Evolutionary conservation across 2,797 vertebrate genomes (phyloP).

Genomic region (Crocodylus rhombifer): DNA sequence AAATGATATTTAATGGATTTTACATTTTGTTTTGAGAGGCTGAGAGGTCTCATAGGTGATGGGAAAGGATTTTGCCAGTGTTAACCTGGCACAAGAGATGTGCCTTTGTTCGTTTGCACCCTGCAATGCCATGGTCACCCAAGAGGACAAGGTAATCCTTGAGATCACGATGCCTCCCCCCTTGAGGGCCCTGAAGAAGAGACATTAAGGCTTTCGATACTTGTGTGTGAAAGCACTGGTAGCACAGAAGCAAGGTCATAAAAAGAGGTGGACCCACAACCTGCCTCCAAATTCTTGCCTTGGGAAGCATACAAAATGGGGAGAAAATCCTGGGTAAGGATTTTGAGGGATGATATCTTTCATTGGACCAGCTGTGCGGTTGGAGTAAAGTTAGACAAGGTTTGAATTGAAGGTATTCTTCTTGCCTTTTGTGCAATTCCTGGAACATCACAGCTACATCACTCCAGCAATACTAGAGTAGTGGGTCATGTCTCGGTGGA

Average conservation of each 20-base stretch:
- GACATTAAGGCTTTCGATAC: background rate
- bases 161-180: background rate
- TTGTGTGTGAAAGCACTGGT: background rate
- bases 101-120: background rate
- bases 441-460: too few relatives aligned
- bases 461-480: too few relatives aligned
- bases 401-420: too few relatives aligned
- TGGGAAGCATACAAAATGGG: too few relatives aligned
- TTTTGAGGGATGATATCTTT: too few relatives aligned
- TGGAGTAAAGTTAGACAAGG: too few relatives aligned
- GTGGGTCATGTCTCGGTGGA: too few relatives aligned
- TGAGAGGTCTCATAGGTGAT: background rate
- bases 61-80: background rate
- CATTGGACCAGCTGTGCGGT: too few relatives aligned
- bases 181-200: fast-evolving
- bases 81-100: background rate
- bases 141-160: background rate
- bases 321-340: too few relatives aligned
- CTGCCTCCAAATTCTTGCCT: too few relatives aligned
- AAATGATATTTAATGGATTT: background rate
- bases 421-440: too few relatives aligned
- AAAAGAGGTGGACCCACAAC: too few relatives aligned
- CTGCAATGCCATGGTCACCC: background rate
- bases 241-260: background rate
- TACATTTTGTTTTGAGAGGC: background rate